These are phyloP conservation scores for Drosophila lacertosa DNA, from an alignment of 1,140 invertebrate genomes.

Conservation along the genomic window DNA sequence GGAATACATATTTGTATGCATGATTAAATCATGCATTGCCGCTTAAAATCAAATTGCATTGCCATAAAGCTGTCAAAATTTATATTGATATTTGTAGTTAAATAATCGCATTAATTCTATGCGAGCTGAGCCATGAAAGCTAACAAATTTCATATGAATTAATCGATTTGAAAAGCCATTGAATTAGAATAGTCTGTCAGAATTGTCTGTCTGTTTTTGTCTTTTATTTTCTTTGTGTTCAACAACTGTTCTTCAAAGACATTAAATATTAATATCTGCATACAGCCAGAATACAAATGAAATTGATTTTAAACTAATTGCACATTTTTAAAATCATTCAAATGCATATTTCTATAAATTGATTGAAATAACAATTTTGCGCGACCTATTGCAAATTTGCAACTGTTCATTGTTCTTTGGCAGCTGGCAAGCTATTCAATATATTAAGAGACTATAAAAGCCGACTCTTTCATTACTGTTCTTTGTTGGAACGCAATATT, in stretches of 20 bases:
- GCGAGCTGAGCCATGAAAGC: background rate
- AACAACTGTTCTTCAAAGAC: background rate
- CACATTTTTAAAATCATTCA: no score
- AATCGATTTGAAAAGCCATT: background rate
- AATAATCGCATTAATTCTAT: background rate
- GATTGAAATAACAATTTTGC: no score
- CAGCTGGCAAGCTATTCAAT: no score
- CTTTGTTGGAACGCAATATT: no score
- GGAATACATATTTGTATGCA: background rate
- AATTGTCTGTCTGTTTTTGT: no score
- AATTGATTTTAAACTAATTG: no score
- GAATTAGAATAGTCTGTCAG: background rate
- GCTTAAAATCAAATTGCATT: background rate
- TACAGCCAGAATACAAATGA: no score
- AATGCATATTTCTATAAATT: no score
- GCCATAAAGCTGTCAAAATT: conserved; percentile 3
- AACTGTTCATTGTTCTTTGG: no score
- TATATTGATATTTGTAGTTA: conserved; percentile 4
- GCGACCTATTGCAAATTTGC: no score
- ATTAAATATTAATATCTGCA: background rate
- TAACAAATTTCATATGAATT: conserved; percentile 1
- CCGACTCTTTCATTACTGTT: no score
- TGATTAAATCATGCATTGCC: background rate
- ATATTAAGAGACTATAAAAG: no score
- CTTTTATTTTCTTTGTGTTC: background rate